A percentile compares a stretch with the other conserved stretches of the same genome.
Conservation (phyloP, 2,888 invertebrate genomes). For the Antheraea yamamai region DNA sequence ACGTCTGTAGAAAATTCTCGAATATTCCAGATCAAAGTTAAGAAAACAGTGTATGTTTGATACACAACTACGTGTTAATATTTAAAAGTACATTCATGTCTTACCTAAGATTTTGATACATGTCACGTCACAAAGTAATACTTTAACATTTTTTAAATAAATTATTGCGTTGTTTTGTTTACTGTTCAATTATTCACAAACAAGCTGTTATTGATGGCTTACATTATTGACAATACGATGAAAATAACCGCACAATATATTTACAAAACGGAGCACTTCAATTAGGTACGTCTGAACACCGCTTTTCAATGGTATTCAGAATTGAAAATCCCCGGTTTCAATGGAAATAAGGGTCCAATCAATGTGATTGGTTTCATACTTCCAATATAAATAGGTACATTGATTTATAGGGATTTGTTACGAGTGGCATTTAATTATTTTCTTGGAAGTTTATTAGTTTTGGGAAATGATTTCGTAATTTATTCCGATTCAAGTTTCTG, state of each 20-base stretch:
- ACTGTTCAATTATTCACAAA: conserved; percentile 5
- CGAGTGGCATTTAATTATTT: conserved; percentile 15
- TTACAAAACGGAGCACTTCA: conserved; percentile 23
- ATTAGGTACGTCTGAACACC: conserved; percentile 28
- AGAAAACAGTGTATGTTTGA: too few species aligned
- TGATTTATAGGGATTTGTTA: conserved; percentile 18
- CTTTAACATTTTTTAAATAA: not conserved
- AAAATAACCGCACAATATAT: conserved; percentile 20
- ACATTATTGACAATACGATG: conserved; percentile 17
- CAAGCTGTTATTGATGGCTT: not conserved
- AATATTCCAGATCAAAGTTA: too few species aligned
- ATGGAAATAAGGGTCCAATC: conserved; percentile 44
- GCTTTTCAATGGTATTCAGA: conserved; percentile 26
- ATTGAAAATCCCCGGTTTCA: conserved; percentile 35
- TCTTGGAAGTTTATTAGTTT: not conserved
- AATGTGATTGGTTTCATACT: conserved; percentile 47
- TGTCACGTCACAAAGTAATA: not conserved
- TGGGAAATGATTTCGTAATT: not conserved
- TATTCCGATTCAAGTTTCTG: not conserved
- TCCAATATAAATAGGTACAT: conserved; percentile 18
- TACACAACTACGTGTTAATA: not conserved
- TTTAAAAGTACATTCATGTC: not conserved
- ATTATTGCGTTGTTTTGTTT: not conserved
- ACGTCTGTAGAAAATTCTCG: too few species aligned
- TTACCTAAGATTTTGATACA: too few species aligned